Conservation (phyloP, 2,113 vertebrate species). For the Ornithorhynchus anatinus region DNA sequence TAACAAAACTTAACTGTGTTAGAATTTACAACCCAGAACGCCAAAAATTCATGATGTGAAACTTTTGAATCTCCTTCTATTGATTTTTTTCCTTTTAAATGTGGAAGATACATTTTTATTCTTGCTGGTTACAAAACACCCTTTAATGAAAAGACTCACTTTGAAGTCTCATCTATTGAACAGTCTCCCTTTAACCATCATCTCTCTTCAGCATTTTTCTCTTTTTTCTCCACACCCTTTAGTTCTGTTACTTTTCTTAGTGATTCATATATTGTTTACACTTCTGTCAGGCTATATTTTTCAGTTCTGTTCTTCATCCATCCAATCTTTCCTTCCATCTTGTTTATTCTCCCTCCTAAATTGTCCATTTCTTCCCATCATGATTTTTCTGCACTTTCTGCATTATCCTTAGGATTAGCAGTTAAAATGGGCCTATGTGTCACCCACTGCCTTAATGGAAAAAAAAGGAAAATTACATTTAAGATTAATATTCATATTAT, state of each 20-base stretch:
- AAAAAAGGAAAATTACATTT: not conserved
- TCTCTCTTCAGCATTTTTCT: not conserved
- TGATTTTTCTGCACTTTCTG: not conserved
- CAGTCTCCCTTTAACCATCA: not conserved
- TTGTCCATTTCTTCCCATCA: slow-evolving; percentile 2
- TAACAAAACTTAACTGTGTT: not conserved
- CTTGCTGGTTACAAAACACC: not conserved
- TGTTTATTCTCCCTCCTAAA: slow-evolving; percentile 11
- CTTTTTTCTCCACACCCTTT: not conserved
- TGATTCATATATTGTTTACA: slow-evolving; percentile 14
- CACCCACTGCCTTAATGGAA: slow-evolving; percentile 12
- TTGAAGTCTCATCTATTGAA: not conserved
- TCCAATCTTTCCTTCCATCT: not conserved
- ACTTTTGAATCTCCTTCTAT: not conserved
- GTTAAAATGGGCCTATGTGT: slow-evolving; percentile 7
- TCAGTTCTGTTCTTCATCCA: slow-evolving; percentile 5
- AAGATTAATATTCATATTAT: slow-evolving; percentile 39
- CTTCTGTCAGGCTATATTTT: slow-evolving; percentile 18
- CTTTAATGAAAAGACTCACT: not conserved
- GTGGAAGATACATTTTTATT: not conserved
- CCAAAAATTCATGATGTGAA: no score
- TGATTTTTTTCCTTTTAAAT: not conserved
- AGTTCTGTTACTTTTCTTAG: not conserved
- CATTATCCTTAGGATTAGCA: not conserved
- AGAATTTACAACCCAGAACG: not conserved